Percentiles rank a stretch among this genome's conserved stretches.
Conservation (phyloP, 92 coral and sea anemone genomes). For the Meandrina meandrites region DNA sequence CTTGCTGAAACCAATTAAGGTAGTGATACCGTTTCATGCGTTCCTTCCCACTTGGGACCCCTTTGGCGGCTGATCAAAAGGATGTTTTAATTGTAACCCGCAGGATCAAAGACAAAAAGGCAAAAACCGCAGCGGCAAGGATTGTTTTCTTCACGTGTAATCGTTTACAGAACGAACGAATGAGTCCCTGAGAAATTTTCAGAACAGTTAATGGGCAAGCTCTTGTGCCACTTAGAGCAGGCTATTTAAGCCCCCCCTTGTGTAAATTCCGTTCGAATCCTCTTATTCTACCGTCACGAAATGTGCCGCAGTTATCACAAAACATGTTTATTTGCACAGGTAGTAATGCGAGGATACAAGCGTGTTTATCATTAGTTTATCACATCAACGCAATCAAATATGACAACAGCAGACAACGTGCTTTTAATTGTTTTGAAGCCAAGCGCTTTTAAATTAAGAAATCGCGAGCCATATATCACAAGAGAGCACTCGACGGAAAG, state of each 20-base stretch:
- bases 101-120: constrained; percentile 75
- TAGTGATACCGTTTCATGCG: constrained; percentile 8
- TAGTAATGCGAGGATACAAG: constrained; percentile 5
- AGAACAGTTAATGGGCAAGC: constrained; percentile 3
- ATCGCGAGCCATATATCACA: background rate
- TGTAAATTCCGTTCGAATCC: constrained; percentile 18
- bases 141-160: constrained; percentile 17
- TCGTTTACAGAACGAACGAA: constrained; percentile 22
- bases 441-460: background rate
- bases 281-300: constrained; percentile 38
- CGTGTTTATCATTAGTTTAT: background rate
- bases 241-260: constrained; percentile 8
- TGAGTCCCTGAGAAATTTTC: background rate
- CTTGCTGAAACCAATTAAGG: constrained; percentile 28
- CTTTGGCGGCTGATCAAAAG: constrained; percentile 79
- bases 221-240: background rate
- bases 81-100: constrained; percentile 50
- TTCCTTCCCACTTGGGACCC: constrained; percentile 56
- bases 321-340: background rate
- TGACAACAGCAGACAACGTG: constrained; percentile 8
- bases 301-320: constrained; percentile 26
- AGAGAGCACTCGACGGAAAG: constrained; percentile 8
- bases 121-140: constrained; percentile 56
- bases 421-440: background rate
- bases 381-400: constrained; percentile 3